Percentiles rank a stretch among this genome's conserved stretches.
These are phyloP conservation scores for Dolomedes plantarius DNA, from an alignment of 2,888 invertebrate species.

Conservation along the genomic window DNA sequence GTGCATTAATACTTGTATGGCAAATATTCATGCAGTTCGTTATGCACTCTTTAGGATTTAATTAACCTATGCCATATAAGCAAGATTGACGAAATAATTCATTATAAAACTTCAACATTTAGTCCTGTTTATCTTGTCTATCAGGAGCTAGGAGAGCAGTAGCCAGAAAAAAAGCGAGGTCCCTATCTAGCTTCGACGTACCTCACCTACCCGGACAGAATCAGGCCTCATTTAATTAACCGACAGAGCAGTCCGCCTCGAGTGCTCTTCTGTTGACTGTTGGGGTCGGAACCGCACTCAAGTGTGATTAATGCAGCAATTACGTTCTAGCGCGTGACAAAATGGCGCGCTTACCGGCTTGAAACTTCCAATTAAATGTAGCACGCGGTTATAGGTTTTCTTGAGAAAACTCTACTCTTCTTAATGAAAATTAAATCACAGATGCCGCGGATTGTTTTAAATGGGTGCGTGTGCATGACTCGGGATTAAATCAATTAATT, in stretches of 20 bases:
- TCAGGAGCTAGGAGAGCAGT: not conserved
- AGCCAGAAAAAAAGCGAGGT: too few relatives aligned
- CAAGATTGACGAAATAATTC: too few relatives aligned
- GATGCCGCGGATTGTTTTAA: slow-evolving; percentile 41
- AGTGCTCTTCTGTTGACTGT: not conserved
- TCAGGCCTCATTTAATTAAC: not conserved
- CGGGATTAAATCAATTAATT: slow-evolving; percentile 11
- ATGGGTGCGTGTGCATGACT: not conserved
- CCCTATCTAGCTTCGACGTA: too few relatives aligned
- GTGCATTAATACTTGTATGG: too few relatives aligned
- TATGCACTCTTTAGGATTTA: too few relatives aligned
- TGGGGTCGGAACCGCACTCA: not conserved
- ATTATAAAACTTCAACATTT: too few relatives aligned
- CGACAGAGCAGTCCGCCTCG: not conserved
- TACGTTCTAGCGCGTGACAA: slow-evolving; percentile 53
- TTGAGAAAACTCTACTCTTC: not conserved
- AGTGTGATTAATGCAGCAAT: slow-evolving; percentile 66
- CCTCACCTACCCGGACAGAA: not conserved
- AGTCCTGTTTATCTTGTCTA: not conserved
- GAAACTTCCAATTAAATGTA: slow-evolving; percentile 57
- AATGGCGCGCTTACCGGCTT: slow-evolving; percentile 34
- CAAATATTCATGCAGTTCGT: too few relatives aligned
- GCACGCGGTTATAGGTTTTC: slow-evolving; percentile 34
- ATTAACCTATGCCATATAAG: too few relatives aligned
- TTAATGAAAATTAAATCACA: slow-evolving; percentile 54